Conservation (phyloP, 1,140 invertebrate species). For the Planococcus citri region DNA sequence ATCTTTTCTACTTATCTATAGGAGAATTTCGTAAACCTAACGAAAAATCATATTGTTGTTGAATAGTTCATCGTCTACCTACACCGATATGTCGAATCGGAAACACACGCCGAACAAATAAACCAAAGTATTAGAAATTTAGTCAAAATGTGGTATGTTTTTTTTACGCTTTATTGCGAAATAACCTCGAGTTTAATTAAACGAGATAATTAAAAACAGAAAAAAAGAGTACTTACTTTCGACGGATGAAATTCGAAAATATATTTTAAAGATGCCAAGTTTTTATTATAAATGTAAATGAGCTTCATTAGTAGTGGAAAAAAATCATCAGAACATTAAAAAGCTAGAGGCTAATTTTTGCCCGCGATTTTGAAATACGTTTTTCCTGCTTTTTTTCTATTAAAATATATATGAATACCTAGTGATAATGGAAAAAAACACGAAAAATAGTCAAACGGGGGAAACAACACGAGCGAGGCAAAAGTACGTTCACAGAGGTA, state of each 20-base stretch:
- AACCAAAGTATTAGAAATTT: not conserved
- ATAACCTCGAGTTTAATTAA: not conserved
- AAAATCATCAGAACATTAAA: conserved; percentile 4
- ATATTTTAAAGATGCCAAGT: not conserved
- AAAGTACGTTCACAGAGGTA: too few species aligned
- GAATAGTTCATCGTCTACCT: too few species aligned
- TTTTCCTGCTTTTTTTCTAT: too few species aligned
- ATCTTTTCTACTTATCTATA: too few species aligned
- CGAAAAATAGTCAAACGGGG: too few species aligned
- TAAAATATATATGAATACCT: too few species aligned
- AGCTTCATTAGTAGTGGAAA: not conserved
- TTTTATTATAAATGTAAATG: conserved; percentile 4
- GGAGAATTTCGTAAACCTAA: too few species aligned
- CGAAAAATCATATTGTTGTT: too few species aligned
- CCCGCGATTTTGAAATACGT: not conserved
- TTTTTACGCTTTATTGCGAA: not conserved
- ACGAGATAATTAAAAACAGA: conserved; percentile 7
- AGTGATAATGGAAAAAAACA: too few species aligned
- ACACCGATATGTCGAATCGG: too few species aligned
- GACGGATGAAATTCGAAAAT: conserved; percentile 2
- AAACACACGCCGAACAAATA: too few species aligned
- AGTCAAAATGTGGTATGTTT: not conserved
- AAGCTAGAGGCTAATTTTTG: not conserved
- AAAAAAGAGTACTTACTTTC: not conserved
- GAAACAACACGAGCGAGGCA: too few species aligned